Conservation (phyloP, 2,113 vertebrate genomes). For the Tapirus terrestris region DNA sequence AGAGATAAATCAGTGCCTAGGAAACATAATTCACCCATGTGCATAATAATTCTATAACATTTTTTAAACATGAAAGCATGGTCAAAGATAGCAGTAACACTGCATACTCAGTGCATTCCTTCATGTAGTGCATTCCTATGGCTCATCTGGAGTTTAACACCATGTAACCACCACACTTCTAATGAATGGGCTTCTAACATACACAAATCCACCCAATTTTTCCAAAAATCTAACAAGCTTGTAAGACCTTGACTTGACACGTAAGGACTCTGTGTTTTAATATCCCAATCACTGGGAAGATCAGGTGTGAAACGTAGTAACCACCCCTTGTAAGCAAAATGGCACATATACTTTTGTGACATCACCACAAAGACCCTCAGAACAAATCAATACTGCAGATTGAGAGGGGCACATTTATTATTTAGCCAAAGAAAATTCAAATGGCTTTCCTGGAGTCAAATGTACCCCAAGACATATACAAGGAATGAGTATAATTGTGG, state of each 20-base stretch:
- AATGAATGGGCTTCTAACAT: constrained; percentile 47
- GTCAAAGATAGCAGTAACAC: constrained; percentile 73
- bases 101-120: constrained; percentile 82
- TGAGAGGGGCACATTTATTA: constrained; percentile 9
- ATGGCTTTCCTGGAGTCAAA: constrained; percentile 62
- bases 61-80: constrained; percentile 65
- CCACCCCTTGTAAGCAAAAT: constrained; percentile 1
- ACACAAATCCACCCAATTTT: constrained; percentile 33
- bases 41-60: constrained; percentile 52
- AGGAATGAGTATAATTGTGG: constrained; percentile 65
- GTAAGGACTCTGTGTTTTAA: constrained; percentile 45
- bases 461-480: background rate
- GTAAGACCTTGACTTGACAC: constrained; percentile 19
- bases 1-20: constrained; percentile 65
- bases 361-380: constrained; percentile 45
- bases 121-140: constrained; percentile 82
- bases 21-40: constrained; percentile 62
- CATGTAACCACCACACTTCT: constrained; percentile 65
- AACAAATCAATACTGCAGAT: constrained; percentile 50
- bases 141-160: constrained; percentile 71
- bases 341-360: background rate
- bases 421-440: constrained; percentile 55
- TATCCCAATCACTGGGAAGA: constrained; percentile 48
- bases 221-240: constrained; percentile 35
- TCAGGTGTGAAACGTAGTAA: background rate